phyloP scores from a whole-genome alignment of 2,888 invertebrate species.

The Sarcophaga variegata region DNA sequence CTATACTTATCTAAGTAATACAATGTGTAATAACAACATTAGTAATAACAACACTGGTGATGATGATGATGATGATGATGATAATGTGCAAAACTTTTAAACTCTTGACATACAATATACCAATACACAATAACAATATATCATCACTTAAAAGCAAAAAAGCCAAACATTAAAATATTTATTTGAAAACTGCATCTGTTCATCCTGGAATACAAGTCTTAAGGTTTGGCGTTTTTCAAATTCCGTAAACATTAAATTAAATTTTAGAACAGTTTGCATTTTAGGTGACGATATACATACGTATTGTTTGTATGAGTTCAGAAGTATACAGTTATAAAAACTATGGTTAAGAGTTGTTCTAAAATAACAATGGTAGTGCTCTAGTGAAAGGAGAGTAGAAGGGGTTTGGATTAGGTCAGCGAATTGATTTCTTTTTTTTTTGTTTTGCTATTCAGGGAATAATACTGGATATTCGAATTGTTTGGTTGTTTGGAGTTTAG shows the following conservation, averaged over 20 bases:
- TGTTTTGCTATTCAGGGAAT: constrained; percentile 5
- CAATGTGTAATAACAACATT: neutral
- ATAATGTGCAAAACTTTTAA: constrained; percentile 39
- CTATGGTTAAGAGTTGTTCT: neutral
- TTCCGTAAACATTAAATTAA: no score
- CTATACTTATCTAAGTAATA: neutral
- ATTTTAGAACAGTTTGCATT: neutral
- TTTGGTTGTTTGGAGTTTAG: neutral
- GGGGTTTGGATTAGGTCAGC: neutral
- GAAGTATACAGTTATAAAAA: no score
- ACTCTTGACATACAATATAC: constrained; percentile 1
- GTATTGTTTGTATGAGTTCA: neutral
- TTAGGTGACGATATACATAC: neutral
- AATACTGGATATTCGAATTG: neutral
- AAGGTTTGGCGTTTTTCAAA: no score
- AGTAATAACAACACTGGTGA: neutral
- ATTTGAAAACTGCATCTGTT: no score
- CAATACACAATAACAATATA: neutral
- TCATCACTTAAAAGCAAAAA: constrained; percentile 13
- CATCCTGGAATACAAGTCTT: no score
- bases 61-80: neutral
- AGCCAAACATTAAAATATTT: neutral
- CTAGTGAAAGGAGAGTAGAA: neutral
- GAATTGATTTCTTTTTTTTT: constrained; percentile 12
- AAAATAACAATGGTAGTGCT: constrained; percentile 1